Evolutionary conservation across 2,797 vertebrate species (phyloP).

Genomic region (Gobio occitaniae): DNA sequence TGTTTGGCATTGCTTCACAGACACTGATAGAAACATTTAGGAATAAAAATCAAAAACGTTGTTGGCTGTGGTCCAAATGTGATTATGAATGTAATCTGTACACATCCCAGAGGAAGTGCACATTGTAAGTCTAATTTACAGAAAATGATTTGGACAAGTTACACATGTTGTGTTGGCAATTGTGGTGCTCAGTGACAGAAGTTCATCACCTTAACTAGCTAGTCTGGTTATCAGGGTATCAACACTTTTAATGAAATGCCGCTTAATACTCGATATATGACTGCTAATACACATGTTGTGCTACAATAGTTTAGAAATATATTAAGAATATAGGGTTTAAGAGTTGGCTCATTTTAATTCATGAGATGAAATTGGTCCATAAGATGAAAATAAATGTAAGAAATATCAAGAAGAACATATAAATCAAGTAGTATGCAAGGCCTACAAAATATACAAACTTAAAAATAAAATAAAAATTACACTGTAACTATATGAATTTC

Average conservation of each 20-base stretch:
- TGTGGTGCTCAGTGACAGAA: constrained; percentile 21
- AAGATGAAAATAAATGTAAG: neutral
- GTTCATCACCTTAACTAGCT: constrained; percentile 42
- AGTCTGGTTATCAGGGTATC: constrained; percentile 23
- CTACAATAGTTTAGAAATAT: neutral
- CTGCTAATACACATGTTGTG: constrained; percentile 30
- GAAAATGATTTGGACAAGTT: constrained; percentile 35
- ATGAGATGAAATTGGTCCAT: neutral
- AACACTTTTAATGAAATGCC: constrained; percentile 35
- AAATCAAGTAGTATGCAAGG: neutral
- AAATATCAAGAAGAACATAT: neutral
- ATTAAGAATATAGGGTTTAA: too few relatives aligned
- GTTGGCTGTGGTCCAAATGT: constrained; percentile 40
- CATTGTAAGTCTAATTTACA: constrained; percentile 29
- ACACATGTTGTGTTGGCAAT: constrained; percentile 27
- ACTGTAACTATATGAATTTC: neutral
- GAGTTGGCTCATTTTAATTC: neutral
- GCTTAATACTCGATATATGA: constrained; percentile 37
- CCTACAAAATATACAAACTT: neutral
- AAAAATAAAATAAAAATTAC: neutral
- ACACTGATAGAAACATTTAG: constrained; percentile 23
- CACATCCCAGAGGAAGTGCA: constrained; percentile 45
- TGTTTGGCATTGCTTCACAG: constrained; percentile 31
- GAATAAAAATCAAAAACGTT: constrained; percentile 5
- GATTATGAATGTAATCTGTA: constrained; percentile 36